phyloP scores from a whole-genome alignment of 2,113 vertebrate species.

The Mormoops blainvillei region DNA sequence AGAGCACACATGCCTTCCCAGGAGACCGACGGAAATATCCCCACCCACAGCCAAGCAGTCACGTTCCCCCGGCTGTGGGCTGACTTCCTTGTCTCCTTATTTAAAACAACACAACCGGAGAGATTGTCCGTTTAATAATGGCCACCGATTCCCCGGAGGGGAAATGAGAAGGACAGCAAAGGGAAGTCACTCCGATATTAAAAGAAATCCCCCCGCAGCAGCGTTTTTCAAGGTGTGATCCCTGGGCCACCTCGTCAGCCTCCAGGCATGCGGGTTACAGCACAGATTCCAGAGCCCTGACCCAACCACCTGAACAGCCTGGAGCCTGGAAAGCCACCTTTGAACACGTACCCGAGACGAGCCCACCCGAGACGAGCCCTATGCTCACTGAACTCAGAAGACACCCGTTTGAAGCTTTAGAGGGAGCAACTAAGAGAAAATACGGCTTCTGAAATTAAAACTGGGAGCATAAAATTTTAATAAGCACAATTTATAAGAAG shows the following conservation, averaged over 20 bases:
- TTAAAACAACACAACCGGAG: background rate
- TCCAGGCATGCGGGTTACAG: background rate
- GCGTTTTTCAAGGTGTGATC: background rate
- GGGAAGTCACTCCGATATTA: background rate
- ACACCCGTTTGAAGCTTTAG: background rate
- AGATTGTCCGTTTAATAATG: background rate
- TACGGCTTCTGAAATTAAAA: background rate
- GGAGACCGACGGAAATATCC: slow-evolving; percentile 63
- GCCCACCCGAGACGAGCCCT: background rate
- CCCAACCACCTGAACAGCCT: background rate
- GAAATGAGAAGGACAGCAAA: background rate
- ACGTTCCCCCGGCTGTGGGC: slow-evolving; percentile 14
- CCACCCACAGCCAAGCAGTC: slow-evolving; percentile 54
- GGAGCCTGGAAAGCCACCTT: background rate
- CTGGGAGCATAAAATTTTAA: background rate
- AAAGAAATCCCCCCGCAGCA: background rate
- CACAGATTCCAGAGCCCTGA: background rate
- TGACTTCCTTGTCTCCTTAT: slow-evolving; percentile 20
- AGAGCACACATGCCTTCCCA: slow-evolving; percentile 45
- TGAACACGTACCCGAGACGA: background rate
- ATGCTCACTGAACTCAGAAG: background rate
- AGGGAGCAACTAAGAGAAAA: background rate
- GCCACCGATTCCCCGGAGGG: background rate
- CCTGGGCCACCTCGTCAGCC: background rate
- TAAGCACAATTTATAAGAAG: background rate